Conservation (phyloP, 2,888 invertebrate species). For the Himalopsyche tibetana region DNA sequence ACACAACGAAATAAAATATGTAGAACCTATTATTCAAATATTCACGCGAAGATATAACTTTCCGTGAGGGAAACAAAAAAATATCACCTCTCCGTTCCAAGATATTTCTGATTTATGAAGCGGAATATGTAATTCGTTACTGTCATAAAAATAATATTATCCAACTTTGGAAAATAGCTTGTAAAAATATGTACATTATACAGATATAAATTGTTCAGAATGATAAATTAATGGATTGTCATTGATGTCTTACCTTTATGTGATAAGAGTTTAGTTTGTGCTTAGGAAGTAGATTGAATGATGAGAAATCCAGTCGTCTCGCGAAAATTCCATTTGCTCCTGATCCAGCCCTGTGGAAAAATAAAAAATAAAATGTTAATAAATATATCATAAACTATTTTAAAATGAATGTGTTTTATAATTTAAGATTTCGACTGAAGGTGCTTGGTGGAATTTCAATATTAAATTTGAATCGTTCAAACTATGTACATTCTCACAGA, state of each 20-base stretch:
- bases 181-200: too few relatives aligned
- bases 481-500: too few relatives aligned
- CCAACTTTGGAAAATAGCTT: conserved; percentile 55
- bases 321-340: conserved; percentile 96
- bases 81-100: background rate
- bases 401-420: too few relatives aligned
- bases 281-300: conserved; percentile 94
- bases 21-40: background rate
- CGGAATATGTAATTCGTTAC: conserved; percentile 53
- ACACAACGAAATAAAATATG: conserved; percentile 17
- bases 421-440: too few relatives aligned
- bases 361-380: background rate
- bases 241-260: conserved; percentile 89
- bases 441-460: too few relatives aligned
- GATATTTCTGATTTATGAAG: conserved; percentile 56
- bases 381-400: too few relatives aligned
- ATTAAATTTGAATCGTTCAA: too few relatives aligned
- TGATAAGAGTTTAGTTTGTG: conserved; percentile 99
- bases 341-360: conserved; percentile 85
- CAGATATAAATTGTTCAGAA: background rate
- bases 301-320: conserved; percentile 94
- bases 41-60: background rate
- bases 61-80: background rate
- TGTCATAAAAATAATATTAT: conserved; percentile 45
- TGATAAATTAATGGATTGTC: background rate